A percentile compares a stretch with the other conserved stretches of the same genome.
Evolutionary conservation across 2,888 invertebrate genomes (phyloP).

Genomic region (Syrphus vitripennis): DNA sequence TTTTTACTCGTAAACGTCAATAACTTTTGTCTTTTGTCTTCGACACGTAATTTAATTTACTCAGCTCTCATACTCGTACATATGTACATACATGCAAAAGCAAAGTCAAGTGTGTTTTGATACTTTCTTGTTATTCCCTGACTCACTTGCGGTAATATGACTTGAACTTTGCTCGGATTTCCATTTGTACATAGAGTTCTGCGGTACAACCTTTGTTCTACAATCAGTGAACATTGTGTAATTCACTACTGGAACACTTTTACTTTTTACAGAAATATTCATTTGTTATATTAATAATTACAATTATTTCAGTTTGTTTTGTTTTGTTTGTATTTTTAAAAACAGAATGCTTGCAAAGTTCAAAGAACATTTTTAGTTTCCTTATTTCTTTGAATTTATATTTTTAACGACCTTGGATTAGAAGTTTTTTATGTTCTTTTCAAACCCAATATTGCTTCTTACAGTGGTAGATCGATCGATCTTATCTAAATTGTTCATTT

Average conservation of each 20-base stretch:
- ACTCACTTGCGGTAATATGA: constrained; percentile 26
- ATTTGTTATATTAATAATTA: background rate
- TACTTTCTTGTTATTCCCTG: constrained; percentile 34
- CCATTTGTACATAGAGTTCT: background rate
- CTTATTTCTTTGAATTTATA: background rate
- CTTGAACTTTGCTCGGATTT: constrained; percentile 55
- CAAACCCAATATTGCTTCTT: background rate
- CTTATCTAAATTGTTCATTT: background rate
- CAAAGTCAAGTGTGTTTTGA: background rate
- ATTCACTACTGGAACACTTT: constrained; percentile 12
- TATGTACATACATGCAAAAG: too few relatives aligned
- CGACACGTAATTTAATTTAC: constrained; percentile 11
- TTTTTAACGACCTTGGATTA: constrained; percentile 11
- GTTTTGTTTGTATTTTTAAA: too few relatives aligned
- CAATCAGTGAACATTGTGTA: constrained; percentile 13
- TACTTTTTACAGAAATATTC: background rate
- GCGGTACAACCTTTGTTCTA: constrained; percentile 48
- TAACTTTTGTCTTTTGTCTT: constrained; percentile 20
- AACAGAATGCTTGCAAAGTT: background rate
- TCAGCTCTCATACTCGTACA: constrained; percentile 3
- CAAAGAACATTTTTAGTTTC: background rate
- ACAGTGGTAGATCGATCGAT: background rate
- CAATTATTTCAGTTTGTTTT: background rate
- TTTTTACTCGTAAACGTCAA: background rate
- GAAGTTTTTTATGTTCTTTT: background rate